Conservation (phyloP, 2,797 vertebrate species). For the Alcedo atthis region DNA sequence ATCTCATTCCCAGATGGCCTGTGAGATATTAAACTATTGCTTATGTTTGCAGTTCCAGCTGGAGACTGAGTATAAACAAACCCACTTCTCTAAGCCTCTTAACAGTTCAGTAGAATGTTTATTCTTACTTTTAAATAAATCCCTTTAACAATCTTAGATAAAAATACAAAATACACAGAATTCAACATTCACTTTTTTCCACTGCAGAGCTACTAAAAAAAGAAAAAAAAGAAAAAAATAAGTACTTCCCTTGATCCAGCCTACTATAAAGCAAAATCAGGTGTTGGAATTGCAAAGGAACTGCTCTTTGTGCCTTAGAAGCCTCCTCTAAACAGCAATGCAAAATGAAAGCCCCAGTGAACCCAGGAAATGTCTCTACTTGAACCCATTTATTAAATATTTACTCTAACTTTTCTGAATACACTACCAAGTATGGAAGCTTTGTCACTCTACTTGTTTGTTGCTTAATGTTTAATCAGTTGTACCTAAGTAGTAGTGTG, state of each 20-base stretch:
- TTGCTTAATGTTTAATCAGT: background rate
- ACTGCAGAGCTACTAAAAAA: background rate
- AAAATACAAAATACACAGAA: background rate
- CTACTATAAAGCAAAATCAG: background rate
- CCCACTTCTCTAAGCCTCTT: background rate
- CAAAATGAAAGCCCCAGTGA: background rate
- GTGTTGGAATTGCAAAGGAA: background rate
- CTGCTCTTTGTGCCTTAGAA: background rate
- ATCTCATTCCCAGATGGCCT: slow-evolving; percentile 41
- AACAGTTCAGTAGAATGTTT: background rate
- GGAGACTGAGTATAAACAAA: slow-evolving; percentile 23
- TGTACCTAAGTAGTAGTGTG: background rate
- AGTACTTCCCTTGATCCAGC: background rate
- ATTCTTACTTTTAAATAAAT: slow-evolving; percentile 20
- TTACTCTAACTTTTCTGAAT: background rate
- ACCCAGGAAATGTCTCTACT: background rate
- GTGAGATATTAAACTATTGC: slow-evolving; percentile 41
- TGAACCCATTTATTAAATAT: background rate
- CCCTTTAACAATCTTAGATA: background rate
- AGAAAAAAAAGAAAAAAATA: background rate
- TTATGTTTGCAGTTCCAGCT: slow-evolving; percentile 46
- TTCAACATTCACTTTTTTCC: background rate
- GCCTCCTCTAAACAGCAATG: background rate
- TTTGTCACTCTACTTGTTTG: background rate
- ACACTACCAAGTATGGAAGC: background rate